phyloP scores from a whole-genome alignment of 1,140 invertebrate genomes.

The Apis mellifera region DNA sequence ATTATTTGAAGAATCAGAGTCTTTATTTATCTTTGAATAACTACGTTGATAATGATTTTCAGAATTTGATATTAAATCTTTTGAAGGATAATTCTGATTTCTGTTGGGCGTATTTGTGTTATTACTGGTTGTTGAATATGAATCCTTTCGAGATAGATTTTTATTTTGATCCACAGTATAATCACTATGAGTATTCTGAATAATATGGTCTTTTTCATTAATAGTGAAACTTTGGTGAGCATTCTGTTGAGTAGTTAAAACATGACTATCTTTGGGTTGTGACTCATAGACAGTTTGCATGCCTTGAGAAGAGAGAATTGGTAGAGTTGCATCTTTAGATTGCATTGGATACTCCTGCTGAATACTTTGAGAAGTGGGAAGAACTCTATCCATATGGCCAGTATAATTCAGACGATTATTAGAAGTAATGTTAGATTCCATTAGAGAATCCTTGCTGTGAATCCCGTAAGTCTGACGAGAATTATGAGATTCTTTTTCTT shows the following conservation, averaged over 20 bases:
- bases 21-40: conserved; percentile 52
- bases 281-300: conserved; percentile 55
- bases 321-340: conserved; percentile 52
- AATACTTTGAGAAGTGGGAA: conserved; percentile 63
- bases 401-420: conserved; percentile 50
- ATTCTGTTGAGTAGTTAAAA: conserved; percentile 38
- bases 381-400: conserved; percentile 48
- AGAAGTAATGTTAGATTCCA: conserved; percentile 41
- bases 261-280: conserved; percentile 53
- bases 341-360: conserved; percentile 60
- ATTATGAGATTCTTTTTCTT: conserved; percentile 54
- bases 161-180: conserved; percentile 52
- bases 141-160: conserved; percentile 43
- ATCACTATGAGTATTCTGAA: conserved; percentile 52
- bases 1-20: conserved; percentile 30
- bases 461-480: conserved; percentile 47
- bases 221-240: conserved; percentile 44
- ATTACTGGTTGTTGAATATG: conserved; percentile 18
- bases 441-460: conserved; percentile 49
- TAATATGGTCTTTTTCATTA: conserved; percentile 56
- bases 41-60: conserved; percentile 51
- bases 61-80: conserved; percentile 29
- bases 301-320: conserved; percentile 52
- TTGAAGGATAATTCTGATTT: conserved; percentile 48
- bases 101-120: conserved; percentile 17